phyloP scores from a whole-genome alignment of 2,888 invertebrate species.

The Strigamia transsilvanica region DNA sequence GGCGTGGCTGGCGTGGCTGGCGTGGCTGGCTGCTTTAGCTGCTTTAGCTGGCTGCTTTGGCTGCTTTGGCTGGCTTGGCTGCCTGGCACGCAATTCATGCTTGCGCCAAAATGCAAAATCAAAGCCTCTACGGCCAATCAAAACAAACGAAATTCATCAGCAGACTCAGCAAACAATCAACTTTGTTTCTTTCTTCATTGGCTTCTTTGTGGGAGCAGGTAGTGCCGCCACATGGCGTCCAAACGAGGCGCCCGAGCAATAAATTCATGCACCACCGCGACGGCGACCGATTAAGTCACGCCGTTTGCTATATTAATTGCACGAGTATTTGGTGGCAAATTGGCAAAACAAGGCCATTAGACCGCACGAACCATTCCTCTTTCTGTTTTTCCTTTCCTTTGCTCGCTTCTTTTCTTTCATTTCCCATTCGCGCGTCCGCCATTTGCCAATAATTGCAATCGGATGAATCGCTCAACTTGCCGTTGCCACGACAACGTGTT shows the following conservation, averaged over 20 bases:
- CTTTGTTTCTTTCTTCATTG: not conserved
- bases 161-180: not conserved
- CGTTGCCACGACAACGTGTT: not conserved
- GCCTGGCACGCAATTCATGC: slow-evolving; percentile 1
- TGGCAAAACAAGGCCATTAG: slow-evolving; percentile 36
- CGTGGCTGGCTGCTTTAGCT: too few relatives aligned
- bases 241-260: not conserved
- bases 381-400: not conserved
- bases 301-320: slow-evolving; percentile 27
- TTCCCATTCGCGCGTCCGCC: slow-evolving; percentile 15
- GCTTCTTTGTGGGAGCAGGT: not conserved
- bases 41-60: too few relatives aligned
- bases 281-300: not conserved
- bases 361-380: not conserved
- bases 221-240: not conserved
- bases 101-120: too few relatives aligned
- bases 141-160: not conserved
- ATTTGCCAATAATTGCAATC: slow-evolving; percentile 35
- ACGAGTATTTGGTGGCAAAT: not conserved
- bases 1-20: too few relatives aligned
- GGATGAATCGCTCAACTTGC: slow-evolving; percentile 5
- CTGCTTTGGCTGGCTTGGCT: too few relatives aligned
- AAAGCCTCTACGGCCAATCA: not conserved
- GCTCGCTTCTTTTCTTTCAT: not conserved
- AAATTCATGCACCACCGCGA: not conserved